Percentiles rank a stretch among this genome's conserved stretches.
These are phyloP conservation scores for Melipona bicolor DNA, from an alignment of 2,888 invertebrate genomes.

Conservation along the genomic window DNA sequence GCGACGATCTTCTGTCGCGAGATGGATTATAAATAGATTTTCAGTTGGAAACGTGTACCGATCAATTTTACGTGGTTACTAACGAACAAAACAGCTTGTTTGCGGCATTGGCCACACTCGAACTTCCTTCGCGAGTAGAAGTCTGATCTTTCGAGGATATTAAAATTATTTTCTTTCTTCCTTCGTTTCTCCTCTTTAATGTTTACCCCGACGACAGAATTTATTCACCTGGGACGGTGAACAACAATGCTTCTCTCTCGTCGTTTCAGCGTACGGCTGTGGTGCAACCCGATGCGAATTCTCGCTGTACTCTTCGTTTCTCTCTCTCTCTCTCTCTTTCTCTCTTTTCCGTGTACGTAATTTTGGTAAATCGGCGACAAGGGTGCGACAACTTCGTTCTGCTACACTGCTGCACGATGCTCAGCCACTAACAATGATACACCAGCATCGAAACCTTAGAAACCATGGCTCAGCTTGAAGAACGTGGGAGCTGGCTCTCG, in stretches of 20 bases:
- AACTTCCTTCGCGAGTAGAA: background rate
- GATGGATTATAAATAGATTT: slow-evolving; percentile 36
- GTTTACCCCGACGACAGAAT: background rate
- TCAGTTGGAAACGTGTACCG: slow-evolving; percentile 27
- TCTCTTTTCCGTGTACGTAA: background rate
- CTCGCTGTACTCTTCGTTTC: background rate
- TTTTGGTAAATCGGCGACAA: slow-evolving; percentile 1
- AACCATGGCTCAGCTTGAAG: slow-evolving; percentile 75
- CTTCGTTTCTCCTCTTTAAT: background rate
- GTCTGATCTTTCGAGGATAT: background rate
- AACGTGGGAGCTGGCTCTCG: slow-evolving; percentile 75
- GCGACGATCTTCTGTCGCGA: slow-evolving; percentile 22
- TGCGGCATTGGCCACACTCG: slow-evolving; percentile 1
- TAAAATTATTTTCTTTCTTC: background rate
- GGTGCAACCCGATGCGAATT: background rate
- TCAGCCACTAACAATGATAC: slow-evolving; percentile 80
- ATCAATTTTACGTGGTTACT: slow-evolving; percentile 37
- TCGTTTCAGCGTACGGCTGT: background rate
- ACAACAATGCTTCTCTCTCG: background rate
- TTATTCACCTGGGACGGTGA: slow-evolving; percentile 40
- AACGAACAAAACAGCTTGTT: slow-evolving; percentile 19
- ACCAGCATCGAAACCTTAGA: slow-evolving; percentile 81
- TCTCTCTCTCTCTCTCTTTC: background rate
- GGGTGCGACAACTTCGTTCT: slow-evolving; percentile 28
- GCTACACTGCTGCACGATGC: slow-evolving; percentile 79